A percentile compares a stretch with the other conserved stretches of the same genome.
These are phyloP conservation scores for Sitta carolinensis DNA, from an alignment of 2,797 vertebrate genomes.

Conservation along the genomic window DNA sequence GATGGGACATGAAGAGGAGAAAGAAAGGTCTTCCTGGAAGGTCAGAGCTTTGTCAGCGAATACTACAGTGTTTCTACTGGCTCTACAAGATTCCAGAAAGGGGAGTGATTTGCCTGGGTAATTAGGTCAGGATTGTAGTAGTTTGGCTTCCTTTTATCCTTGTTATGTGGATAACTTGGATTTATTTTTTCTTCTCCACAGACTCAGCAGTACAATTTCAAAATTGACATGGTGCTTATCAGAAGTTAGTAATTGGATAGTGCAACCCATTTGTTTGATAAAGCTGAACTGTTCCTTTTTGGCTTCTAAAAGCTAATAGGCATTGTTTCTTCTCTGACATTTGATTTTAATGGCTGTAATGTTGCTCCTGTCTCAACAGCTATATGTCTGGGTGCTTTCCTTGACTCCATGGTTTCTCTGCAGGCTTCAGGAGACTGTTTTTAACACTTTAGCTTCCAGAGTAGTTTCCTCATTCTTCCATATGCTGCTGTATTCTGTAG, in stretches of 20 bases:
- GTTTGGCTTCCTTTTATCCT: slow-evolving; percentile 50
- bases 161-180: slow-evolving; percentile 40
- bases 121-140: slow-evolving; percentile 51
- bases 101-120: slow-evolving; percentile 29
- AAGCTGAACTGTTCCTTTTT: slow-evolving; percentile 56
- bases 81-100: not conserved
- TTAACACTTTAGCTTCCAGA: slow-evolving; percentile 57
- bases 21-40: not conserved
- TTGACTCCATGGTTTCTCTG: slow-evolving; percentile 11
- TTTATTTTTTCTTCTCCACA: slow-evolving; percentile 34
- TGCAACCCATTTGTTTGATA: slow-evolving; percentile 69
- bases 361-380: slow-evolving; percentile 64
- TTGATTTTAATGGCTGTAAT: slow-evolving; percentile 73
- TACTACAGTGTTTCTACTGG: not conserved
- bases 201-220: slow-evolving; percentile 50
- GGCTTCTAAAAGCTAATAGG: slow-evolving; percentile 67
- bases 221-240: slow-evolving; percentile 64
- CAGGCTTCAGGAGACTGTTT: not conserved
- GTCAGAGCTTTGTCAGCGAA: not conserved
- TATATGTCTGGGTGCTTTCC: slow-evolving; percentile 48
- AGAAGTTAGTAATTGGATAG: slow-evolving; percentile 66
- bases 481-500: not conserved
- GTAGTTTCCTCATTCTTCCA: not conserved
- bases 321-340: slow-evolving; percentile 63
- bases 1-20: not conserved